A percentile compares a stretch with the other conserved stretches of the same genome.
Conservation (phyloP, 2,113 vertebrate species). For the Eptesicus fuscus region DNA sequence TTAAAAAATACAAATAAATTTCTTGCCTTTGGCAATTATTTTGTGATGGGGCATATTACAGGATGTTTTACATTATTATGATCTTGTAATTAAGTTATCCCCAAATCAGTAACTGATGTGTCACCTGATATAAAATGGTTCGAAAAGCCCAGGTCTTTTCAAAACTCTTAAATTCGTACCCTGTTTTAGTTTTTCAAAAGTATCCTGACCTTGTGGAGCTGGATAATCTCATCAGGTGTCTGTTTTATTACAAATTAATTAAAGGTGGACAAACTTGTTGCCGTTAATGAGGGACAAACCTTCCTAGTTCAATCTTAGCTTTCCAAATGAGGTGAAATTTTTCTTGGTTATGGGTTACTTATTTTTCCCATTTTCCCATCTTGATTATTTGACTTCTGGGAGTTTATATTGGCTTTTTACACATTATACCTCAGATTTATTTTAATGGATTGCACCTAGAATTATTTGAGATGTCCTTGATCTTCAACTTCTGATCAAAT, state of each 20-base stretch:
- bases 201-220: slow-evolving; percentile 18
- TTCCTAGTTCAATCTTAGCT: not conserved
- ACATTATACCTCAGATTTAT: not conserved
- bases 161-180: slow-evolving; percentile 48
- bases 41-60: slow-evolving; percentile 23
- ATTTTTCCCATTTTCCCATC: not conserved
- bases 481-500: not conserved
- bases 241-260: not conserved
- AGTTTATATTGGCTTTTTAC: not conserved
- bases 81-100: slow-evolving; percentile 64
- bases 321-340: not conserved
- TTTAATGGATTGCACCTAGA: not conserved
- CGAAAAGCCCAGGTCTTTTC: slow-evolving; percentile 32
- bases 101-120: slow-evolving; percentile 51
- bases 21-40: slow-evolving; percentile 60
- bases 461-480: not conserved
- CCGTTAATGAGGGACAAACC: not conserved
- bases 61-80: slow-evolving; percentile 64
- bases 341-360: not conserved
- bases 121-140: slow-evolving; percentile 45
- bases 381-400: not conserved
- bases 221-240: not conserved
- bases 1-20: slow-evolving; percentile 65
- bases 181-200: slow-evolving; percentile 46
- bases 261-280: not conserved